A percentile compares a stretch with the other conserved stretches of the same genome.
These are phyloP conservation scores for Phrynocephalus vlangalii DNA, from an alignment of 2,797 vertebrate genomes.

Conservation along the genomic window DNA sequence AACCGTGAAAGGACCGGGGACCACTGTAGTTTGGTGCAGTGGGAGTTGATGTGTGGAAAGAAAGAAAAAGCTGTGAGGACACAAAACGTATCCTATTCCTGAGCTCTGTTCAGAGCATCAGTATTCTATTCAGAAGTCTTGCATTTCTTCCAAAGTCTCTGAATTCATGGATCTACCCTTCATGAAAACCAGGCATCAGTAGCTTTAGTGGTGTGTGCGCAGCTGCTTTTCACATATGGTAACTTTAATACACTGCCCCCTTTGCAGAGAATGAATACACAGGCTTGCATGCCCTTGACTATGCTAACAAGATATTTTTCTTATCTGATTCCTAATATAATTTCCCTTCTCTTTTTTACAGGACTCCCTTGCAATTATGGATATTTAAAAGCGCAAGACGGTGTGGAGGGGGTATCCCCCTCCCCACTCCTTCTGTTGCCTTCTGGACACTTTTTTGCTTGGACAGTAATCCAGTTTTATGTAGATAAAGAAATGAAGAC, in stretches of 20 bases:
- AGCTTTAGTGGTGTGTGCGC: not conserved
- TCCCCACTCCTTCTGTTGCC: constrained; percentile 80
- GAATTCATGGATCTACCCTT: not conserved
- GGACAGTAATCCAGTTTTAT: constrained; percentile 70
- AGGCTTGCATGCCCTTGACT: not conserved
- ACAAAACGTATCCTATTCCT: too few species aligned
- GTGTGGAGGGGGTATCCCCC: constrained; percentile 89
- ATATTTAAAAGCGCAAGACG: constrained; percentile 83
- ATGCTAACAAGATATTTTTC: not conserved
- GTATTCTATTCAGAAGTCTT: not conserved
- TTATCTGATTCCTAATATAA: constrained; percentile 32
- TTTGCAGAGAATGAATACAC: not conserved
- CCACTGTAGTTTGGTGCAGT: too few species aligned
- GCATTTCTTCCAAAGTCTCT: not conserved
- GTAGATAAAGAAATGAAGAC: constrained; percentile 78
- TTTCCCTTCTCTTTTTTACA: constrained; percentile 69
- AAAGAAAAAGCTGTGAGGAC: not conserved
- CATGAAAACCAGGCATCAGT: not conserved
- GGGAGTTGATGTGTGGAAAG: not conserved
- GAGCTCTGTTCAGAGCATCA: not conserved
- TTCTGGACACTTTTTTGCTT: constrained; percentile 37
- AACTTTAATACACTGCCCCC: not conserved
- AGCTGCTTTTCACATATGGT: not conserved
- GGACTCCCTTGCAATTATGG: constrained; percentile 96
- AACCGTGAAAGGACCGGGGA: too few species aligned